Conservation (phyloP, 2,797 vertebrate genomes). For the Microchirus variegatus region DNA sequence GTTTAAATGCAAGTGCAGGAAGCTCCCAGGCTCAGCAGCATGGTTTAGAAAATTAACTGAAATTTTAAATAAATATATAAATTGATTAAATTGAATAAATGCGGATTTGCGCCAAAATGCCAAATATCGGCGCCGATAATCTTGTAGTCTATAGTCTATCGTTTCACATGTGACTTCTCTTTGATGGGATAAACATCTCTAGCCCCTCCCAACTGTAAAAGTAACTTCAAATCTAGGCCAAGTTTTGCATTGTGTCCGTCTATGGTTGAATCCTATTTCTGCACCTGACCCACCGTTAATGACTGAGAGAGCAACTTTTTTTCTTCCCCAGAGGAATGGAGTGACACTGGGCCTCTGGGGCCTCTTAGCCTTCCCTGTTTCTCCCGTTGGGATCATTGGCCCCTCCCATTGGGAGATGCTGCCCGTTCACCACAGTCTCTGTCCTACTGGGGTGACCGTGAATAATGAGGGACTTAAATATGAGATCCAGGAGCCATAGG, state of each 20-base stretch:
- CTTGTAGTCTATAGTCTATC: too few species aligned
- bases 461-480: constrained; percentile 49
- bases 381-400: neutral
- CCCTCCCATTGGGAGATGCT: constrained; percentile 8
- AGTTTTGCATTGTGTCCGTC: constrained; percentile 33
- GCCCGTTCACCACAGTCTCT: constrained; percentile 23
- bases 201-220: neutral
- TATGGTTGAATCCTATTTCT: constrained; percentile 34
- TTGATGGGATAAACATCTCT: too few species aligned
- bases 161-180: too few species aligned
- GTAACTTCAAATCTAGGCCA: constrained; percentile 46
- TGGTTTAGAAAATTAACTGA: too few species aligned
- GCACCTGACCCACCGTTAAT: constrained; percentile 50
- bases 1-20: too few species aligned
- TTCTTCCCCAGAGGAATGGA: constrained; percentile 46
- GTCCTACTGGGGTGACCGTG: constrained; percentile 40
- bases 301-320: constrained; percentile 55
- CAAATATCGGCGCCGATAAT: too few species aligned
- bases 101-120: too few species aligned
- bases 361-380: constrained; percentile 11
- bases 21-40: too few species aligned
- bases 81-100: too few species aligned
- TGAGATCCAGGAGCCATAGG: constrained; percentile 35
- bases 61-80: too few species aligned
- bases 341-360: constrained; percentile 37